Base-by-base conservation (phyloP, 2,888 invertebrate genomes). In the Drosophila multiciliata region DNA sequence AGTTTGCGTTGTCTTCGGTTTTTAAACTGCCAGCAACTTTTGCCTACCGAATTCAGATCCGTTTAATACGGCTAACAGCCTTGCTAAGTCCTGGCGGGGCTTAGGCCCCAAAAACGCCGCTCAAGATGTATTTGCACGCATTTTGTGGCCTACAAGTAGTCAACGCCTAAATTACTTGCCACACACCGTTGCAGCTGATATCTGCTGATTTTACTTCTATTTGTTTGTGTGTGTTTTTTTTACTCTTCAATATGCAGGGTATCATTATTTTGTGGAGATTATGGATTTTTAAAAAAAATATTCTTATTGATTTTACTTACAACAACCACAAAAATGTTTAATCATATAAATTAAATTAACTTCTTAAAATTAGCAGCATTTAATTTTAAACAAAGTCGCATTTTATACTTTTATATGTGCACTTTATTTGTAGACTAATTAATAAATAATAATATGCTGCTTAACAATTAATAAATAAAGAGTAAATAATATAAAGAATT, bases 131-230 rank as follows among this genome's bases (percentile, higher is more conserved):
- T 78, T 86, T 88, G 70, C 79, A 81, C 78, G 73, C 81, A 73
- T 63, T 83, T 77, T 79, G 84, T 61, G 79, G 84, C 87, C 83
- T 73, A 60, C 78, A 82, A 78, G 80, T 71, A 76, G 76, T 73
- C 73, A 69, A 61, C 74, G 87, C 81, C 57, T 65, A 72, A 81
- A 83, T 73, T 68, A 75, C 74, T 74, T 75, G 71, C 33, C 65
- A 45, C 40, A 60, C 58, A 67, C 61, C 49, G 67, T n/a, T 12
- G 36, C 40, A 42, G 65, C 63, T 66, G 70, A 64, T 78, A 63
- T 73, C 61, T 62, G 60, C 70, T 67, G 67, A 66, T 65, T 78
- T 70, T 61, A 35, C 33, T 53, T 29, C 26, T 45, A 29, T 72
- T 65, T 66, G 38, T n/a, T 36, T 54, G 12, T 60, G 17, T 40